These are phyloP conservation scores for Pogonomyrmex californicus DNA, from an alignment of 1,140 invertebrate species.

Conservation along the genomic window DNA sequence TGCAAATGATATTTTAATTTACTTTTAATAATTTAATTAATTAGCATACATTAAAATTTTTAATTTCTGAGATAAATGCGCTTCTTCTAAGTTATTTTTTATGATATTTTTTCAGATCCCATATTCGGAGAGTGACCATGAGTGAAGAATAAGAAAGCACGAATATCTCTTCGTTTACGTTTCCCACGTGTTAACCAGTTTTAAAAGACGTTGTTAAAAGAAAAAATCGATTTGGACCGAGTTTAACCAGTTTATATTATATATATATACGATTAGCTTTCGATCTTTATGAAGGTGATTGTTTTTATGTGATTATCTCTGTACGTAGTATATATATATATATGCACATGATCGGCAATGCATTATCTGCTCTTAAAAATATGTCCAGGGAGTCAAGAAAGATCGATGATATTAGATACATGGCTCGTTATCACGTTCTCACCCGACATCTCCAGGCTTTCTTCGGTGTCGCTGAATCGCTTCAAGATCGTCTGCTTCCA, in stretches of 20 bases:
- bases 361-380: neutral
- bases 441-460: constrained; percentile 25
- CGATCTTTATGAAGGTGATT: neutral
- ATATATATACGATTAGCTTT: neutral
- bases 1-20: neutral
- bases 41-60: neutral
- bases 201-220: constrained; percentile 5
- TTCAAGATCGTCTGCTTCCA: constrained; percentile 66
- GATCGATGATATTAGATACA: neutral
- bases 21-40: neutral
- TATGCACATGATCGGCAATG: neutral
- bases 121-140: neutral
- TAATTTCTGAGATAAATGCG: neutral
- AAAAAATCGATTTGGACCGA: neutral
- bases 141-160: neutral
- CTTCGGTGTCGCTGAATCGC: constrained; percentile 13
- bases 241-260: no score
- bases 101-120: constrained; percentile 1
- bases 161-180: neutral
- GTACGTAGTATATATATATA: neutral
- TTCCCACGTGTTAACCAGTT: neutral
- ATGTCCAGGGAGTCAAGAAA: neutral
- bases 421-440: constrained; percentile 13
- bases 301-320: neutral
- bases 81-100: neutral